Conservation (phyloP, 2,797 vertebrate species). For the Rhinoraja longicauda region DNA sequence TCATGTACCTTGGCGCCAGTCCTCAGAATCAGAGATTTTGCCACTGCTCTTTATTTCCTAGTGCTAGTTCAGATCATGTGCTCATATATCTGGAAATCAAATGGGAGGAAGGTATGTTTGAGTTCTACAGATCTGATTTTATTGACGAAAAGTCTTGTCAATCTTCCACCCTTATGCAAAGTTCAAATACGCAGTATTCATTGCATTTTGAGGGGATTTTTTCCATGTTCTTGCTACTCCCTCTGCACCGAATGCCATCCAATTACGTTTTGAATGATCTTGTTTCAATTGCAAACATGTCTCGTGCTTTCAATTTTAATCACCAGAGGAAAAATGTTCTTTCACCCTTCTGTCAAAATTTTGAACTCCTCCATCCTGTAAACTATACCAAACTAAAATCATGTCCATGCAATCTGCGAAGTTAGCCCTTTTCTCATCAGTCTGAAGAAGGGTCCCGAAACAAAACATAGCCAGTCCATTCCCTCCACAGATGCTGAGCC, state of each 20-base stretch:
- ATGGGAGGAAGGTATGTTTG: not conserved
- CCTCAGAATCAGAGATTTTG: not conserved
- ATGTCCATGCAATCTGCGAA: not conserved
- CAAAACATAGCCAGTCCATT: too few relatives aligned
- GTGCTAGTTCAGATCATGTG: not conserved
- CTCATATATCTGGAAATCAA: not conserved
- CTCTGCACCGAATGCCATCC: not conserved
- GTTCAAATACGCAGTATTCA: not conserved
- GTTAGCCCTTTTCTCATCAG: not conserved
- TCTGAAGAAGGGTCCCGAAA: too few relatives aligned
- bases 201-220: not conserved
- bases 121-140: not conserved
- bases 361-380: not conserved
- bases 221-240: not conserved
- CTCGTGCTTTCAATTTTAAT: not conserved
- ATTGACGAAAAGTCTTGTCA: not conserved
- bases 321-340: not conserved
- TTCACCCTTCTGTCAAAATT: not conserved
- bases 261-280: not conserved
- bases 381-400: not conserved
- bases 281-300: not conserved
- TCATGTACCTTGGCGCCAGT: not conserved
- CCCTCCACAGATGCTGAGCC: too few relatives aligned
- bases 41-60: not conserved
- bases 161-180: not conserved